These are phyloP conservation scores for Pseudanteris insignis DNA, from an alignment of 2,888 invertebrate species.

Conservation along the genomic window DNA sequence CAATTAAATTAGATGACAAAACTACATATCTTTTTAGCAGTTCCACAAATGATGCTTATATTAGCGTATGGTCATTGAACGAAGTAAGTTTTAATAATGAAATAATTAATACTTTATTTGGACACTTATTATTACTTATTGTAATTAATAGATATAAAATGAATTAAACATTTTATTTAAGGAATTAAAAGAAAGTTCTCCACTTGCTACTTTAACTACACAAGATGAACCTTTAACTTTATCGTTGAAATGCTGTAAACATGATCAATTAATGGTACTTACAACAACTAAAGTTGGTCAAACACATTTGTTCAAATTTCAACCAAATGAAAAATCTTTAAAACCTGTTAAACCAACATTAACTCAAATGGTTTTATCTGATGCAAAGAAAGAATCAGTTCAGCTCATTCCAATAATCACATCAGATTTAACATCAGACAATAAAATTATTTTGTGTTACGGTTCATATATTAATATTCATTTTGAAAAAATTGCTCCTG, in stretches of 20 bases:
- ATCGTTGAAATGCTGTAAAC: slow-evolving; percentile 68
- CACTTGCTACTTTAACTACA: slow-evolving; percentile 72
- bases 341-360: slow-evolving; percentile 75
- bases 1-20: slow-evolving; percentile 52
- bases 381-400: slow-evolving; percentile 67
- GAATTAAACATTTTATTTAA: too few species aligned
- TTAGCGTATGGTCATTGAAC: slow-evolving; percentile 68
- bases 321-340: slow-evolving; percentile 75
- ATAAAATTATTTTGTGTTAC: slow-evolving; percentile 57
- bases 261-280: slow-evolving; percentile 67
- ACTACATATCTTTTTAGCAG: slow-evolving; percentile 67
- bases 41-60: slow-evolving; percentile 66
- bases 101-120: too few species aligned
- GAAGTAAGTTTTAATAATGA: too few species aligned
- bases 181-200: slow-evolving; percentile 66
- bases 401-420: slow-evolving; percentile 70
- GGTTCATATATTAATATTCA: slow-evolving; percentile 53
- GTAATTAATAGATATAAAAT: too few species aligned
- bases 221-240: slow-evolving; percentile 75
- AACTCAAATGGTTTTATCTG: slow-evolving; percentile 72
- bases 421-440: slow-evolving; percentile 57
- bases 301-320: slow-evolving; percentile 80
- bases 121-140: neutral
- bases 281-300: slow-evolving; percentile 80
- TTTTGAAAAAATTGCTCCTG: slow-evolving; percentile 59